Evolutionary conservation across 2,113 vertebrate species (phyloP), one percentile per base, ranked within the genome.

Genomic region (Phoxinus phoxinus): DNA sequence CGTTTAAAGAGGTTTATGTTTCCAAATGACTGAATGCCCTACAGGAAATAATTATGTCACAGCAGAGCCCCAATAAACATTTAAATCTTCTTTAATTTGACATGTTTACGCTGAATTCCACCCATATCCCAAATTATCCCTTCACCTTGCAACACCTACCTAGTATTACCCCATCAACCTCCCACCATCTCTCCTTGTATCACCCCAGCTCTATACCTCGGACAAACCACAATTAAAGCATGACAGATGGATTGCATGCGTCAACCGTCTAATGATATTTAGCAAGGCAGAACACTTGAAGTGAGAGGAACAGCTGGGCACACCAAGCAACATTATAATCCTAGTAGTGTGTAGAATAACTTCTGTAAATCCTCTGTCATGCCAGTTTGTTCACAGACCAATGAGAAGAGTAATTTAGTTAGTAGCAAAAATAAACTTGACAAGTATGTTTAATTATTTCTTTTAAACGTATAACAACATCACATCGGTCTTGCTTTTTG

Each of bases 211-310:
- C 35, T 41, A 67, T 85, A 71, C 79, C 63, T 67, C 82, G 35
- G 75, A 80, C 86, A 88, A 91, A 85, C 84, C 81, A 88, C 88
- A 88, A 93, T 93, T 90, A 93, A 86, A 78, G 79, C 63, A 89
- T 91, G 89, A 86, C 91, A 92, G 89, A 91, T 85, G 83, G 89
- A 86, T 80, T 56, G 85, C 41, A 61, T 89, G 87, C 89, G 88
- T 88, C 90, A 88, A 77, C 63, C 44, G 48, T 63, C 37, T 87
- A 84, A 88, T 83, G 85, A 81, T 86, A 71, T 88, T 88, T 85
- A 85, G 72, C 61, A 76, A 84, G 27, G 44, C 58, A 84, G 75
- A 76, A 51, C 48, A 76, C 74, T 51, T 21, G 23, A 75, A 58
- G 75, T 75, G 67, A 75, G 35, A 77, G 81, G 74, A 76, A 76